These are phyloP conservation scores for Camponotus pennsylvanicus DNA, from an alignment of 1,140 invertebrate species.

Conservation along the genomic window DNA sequence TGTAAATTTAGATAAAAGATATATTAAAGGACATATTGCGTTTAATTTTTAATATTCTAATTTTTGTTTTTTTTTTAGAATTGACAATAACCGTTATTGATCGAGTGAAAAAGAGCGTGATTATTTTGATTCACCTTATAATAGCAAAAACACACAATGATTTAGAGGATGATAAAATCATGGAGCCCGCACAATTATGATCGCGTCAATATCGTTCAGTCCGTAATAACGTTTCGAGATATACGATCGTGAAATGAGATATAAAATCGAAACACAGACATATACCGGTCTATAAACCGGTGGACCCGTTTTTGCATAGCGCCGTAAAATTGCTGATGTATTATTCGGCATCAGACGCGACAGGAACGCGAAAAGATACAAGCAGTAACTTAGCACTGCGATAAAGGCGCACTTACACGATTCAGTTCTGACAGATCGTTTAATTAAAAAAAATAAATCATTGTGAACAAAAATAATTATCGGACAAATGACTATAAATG, in stretches of 20 bases:
- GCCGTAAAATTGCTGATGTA: slow-evolving; percentile 54
- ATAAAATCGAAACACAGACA: slow-evolving; percentile 51
- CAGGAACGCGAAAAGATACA: slow-evolving; percentile 18
- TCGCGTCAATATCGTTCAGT: neutral
- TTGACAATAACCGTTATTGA: neutral
- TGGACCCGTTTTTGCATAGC: slow-evolving; percentile 46
- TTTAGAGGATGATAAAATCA: neutral
- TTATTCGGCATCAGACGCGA: slow-evolving; percentile 35
- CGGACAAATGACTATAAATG: neutral
- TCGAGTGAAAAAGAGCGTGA: neutral
- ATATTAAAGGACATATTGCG: neutral
- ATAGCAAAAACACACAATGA: neutral
- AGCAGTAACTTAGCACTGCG: slow-evolving; percentile 30
- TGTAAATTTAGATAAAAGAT: neutral
- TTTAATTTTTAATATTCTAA: neutral
- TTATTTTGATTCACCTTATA: neutral
- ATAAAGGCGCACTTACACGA: slow-evolving; percentile 11
- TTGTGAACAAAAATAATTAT: slow-evolving; percentile 13
- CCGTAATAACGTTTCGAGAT: slow-evolving; percentile 29
- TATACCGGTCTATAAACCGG: slow-evolving; percentile 39
- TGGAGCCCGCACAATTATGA: slow-evolving; percentile 35
- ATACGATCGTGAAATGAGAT: slow-evolving; percentile 60
- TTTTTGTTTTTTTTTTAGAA: neutral
- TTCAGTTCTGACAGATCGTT: neutral
- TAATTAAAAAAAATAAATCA: neutral